phyloP scores from a whole-genome alignment of 2,113 vertebrate species.

The Solea senegalensis region DNA sequence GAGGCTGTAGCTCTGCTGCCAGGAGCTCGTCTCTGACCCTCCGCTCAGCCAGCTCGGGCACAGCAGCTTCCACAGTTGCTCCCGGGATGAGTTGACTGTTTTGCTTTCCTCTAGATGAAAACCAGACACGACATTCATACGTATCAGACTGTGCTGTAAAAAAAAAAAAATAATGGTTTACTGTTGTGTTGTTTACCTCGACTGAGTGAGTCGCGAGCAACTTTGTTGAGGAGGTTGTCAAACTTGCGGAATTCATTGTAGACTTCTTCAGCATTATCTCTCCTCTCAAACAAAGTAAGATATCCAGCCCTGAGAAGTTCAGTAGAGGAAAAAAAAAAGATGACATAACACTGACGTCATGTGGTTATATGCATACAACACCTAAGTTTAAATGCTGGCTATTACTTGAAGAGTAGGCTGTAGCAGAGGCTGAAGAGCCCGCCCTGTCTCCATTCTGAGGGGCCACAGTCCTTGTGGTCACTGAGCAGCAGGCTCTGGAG shows the following conservation, averaged over 20 bases:
- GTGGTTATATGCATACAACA: neutral
- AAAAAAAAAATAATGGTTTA: neutral
- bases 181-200: conserved; percentile 59
- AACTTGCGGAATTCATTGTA: conserved; percentile 83
- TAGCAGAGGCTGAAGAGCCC: conserved; percentile 86
- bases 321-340: neutral
- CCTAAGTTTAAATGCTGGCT: neutral
- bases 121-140: neutral
- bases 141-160: neutral
- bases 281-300: conserved; percentile 78
- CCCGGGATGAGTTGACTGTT: conserved; percentile 48
- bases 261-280: conserved; percentile 54
- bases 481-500: conserved; percentile 74
- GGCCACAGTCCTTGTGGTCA: conserved; percentile 20
- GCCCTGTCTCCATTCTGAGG: conserved; percentile 77
- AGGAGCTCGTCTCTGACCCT: conserved; percentile 61
- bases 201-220: conserved; percentile 76
- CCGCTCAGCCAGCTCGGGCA: conserved; percentile 47
- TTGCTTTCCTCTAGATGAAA: conserved; percentile 70
- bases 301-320: conserved; percentile 82
- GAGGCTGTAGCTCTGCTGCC: conserved; percentile 81
- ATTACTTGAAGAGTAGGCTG: conserved; percentile 85
- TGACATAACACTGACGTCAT: neutral
- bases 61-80: conserved; percentile 79
- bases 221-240: conserved; percentile 83